Percentiles rank a stretch among this genome's conserved stretches.
Conservation (phyloP, 2,113 vertebrate species). For the Menura novaehollandiae region DNA sequence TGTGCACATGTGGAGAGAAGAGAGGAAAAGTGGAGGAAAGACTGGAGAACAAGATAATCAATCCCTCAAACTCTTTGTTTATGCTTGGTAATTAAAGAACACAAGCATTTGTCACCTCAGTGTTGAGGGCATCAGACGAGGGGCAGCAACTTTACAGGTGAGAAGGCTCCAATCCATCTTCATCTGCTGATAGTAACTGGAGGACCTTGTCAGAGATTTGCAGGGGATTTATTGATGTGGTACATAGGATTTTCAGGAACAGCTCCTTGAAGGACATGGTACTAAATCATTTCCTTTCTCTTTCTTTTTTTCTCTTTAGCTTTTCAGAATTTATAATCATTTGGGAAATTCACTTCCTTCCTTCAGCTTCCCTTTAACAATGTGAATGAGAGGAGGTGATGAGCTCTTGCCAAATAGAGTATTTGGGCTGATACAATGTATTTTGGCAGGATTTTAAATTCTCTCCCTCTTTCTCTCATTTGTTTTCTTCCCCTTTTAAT, state of each 20-base stretch:
- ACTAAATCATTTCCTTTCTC: constrained; percentile 40
- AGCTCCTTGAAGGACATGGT: constrained; percentile 64
- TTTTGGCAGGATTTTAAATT: background rate
- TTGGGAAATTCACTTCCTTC: constrained; percentile 1
- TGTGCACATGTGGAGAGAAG: no score
- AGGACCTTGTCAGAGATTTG: constrained; percentile 54
- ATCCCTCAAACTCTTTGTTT: background rate
- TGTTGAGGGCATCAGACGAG: background rate
- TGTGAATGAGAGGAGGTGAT: background rate
- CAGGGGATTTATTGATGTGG: constrained; percentile 59
- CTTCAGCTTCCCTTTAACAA: background rate
- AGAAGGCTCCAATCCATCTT: constrained; percentile 62
- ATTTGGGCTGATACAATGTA: background rate
- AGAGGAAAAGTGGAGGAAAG: background rate
- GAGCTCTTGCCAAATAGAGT: background rate
- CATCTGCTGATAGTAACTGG: constrained; percentile 64
- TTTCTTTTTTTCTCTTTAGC: background rate
- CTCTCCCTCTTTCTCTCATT: background rate
- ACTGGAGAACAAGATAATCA: background rate
- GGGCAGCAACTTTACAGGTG: constrained; percentile 37
- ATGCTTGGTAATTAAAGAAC: background rate
- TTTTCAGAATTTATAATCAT: constrained; percentile 42
- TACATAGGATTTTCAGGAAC: constrained; percentile 69
- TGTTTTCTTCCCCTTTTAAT: background rate
- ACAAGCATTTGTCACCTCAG: background rate